These are phyloP conservation scores for Leucoraja ocellata DNA, from an alignment of 2,797 vertebrate species.

Conservation along the genomic window DNA sequence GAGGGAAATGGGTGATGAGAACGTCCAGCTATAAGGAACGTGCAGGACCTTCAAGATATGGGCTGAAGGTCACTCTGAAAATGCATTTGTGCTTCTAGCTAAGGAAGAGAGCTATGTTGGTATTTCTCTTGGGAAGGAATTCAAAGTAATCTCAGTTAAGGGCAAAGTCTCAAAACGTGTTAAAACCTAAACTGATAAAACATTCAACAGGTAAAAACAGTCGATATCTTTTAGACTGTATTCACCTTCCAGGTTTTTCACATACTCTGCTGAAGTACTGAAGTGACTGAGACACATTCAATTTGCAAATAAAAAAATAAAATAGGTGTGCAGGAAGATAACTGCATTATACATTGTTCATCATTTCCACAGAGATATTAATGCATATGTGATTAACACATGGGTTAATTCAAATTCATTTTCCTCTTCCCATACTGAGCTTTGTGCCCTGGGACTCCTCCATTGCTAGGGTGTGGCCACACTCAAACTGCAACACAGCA, in stretches of 20 bases:
- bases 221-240: neutral
- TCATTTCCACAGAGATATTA: neutral
- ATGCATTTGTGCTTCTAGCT: neutral
- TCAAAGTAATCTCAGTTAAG: neutral
- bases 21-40: neutral
- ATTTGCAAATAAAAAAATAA: neutral
- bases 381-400: neutral
- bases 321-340: neutral
- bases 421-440: neutral
- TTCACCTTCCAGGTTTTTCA: constrained; percentile 4
- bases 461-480: too few relatives aligned
- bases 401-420: neutral
- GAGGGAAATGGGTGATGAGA: constrained; percentile 8
- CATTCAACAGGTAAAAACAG: neutral
- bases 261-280: neutral
- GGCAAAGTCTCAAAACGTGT: neutral
- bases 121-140: constrained; percentile 11
- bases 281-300: neutral
- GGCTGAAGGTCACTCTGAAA: constrained; percentile 8
- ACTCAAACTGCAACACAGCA: too few relatives aligned
- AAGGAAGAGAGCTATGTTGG: neutral
- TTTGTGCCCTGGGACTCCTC: too few relatives aligned
- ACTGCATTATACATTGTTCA: neutral
- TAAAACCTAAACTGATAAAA: neutral
- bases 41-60: neutral